Percentiles rank a stretch among this genome's conserved stretches.
Conservation (phyloP, 2,888 invertebrate species). For the Tetheella fluctuosa region DNA sequence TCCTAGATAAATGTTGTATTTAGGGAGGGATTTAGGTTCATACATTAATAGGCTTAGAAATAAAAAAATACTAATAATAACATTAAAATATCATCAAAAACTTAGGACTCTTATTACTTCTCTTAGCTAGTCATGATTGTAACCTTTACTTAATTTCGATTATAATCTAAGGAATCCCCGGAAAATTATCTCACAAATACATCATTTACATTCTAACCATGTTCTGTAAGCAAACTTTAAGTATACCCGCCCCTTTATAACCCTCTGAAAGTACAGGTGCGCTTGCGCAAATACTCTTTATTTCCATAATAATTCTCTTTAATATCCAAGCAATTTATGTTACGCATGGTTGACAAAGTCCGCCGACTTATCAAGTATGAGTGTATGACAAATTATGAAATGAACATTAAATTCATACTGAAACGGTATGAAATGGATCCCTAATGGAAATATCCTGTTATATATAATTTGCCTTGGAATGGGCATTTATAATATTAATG, state of each 20-base stretch:
- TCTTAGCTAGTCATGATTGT: neutral
- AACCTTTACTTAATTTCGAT: neutral
- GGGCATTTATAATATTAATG: no score
- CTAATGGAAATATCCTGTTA: no score
- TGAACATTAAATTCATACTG: neutral
- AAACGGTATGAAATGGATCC: neutral
- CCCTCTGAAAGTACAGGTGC: slow-evolving; percentile 40
- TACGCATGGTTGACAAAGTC: slow-evolving; percentile 27
- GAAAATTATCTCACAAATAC: neutral
- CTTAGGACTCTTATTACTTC: no score
- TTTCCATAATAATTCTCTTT: slow-evolving; percentile 50
- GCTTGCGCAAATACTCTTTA: slow-evolving; percentile 38
- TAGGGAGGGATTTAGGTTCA: no score
- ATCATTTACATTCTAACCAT: neutral
- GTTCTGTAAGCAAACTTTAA: slow-evolving; percentile 16
- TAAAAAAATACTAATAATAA: no score
- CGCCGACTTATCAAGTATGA: slow-evolving; percentile 26
- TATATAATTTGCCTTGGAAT: no score
- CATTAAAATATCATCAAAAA: no score
- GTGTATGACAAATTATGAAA: neutral
- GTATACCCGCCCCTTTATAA: slow-evolving; percentile 27
- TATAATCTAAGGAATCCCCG: neutral
- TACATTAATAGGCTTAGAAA: no score
- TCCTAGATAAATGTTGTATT: no score
- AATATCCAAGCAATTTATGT: slow-evolving; percentile 46